Conservation (phyloP, 2,113 vertebrate species). For the Orcinus orca region DNA sequence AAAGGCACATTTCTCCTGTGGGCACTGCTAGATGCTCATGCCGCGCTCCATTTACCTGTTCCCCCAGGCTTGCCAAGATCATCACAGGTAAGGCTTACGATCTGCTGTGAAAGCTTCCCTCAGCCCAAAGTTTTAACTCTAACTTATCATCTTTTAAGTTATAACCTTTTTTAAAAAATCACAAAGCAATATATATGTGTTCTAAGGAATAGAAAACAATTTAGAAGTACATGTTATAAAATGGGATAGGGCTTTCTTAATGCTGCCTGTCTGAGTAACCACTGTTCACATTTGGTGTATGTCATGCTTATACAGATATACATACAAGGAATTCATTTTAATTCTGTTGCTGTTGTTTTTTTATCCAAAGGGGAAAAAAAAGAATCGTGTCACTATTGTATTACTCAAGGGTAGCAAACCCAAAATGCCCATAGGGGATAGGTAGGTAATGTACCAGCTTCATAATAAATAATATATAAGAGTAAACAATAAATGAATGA, state of each 20-base stretch:
- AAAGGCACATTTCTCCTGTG: not conserved
- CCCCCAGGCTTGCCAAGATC: not conserved
- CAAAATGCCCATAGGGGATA: not conserved
- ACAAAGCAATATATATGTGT: not conserved
- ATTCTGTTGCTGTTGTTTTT: not conserved
- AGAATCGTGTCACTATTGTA: not conserved
- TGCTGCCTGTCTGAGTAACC: too few relatives aligned
- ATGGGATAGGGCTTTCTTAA: not conserved
- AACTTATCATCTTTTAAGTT: not conserved
- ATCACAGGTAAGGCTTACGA: not conserved
- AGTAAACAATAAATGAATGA: not conserved
- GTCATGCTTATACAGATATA: not conserved
- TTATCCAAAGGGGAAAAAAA: not conserved
- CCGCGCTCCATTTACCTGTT: not conserved
- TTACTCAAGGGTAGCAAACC: not conserved
- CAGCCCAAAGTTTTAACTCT: not conserved
- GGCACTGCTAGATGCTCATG: not conserved
- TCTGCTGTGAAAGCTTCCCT: too few relatives aligned
- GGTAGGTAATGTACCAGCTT: not conserved
- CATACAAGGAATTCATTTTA: not conserved
- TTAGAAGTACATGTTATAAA: not conserved
- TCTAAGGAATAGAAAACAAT: not conserved
- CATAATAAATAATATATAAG: not conserved
- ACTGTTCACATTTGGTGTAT: not conserved
- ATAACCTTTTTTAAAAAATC: not conserved